These are phyloP conservation scores for Chiridota heheva DNA, from an alignment of 35 echinoderm and acorn worm genomes.

Conservation along the genomic window DNA sequence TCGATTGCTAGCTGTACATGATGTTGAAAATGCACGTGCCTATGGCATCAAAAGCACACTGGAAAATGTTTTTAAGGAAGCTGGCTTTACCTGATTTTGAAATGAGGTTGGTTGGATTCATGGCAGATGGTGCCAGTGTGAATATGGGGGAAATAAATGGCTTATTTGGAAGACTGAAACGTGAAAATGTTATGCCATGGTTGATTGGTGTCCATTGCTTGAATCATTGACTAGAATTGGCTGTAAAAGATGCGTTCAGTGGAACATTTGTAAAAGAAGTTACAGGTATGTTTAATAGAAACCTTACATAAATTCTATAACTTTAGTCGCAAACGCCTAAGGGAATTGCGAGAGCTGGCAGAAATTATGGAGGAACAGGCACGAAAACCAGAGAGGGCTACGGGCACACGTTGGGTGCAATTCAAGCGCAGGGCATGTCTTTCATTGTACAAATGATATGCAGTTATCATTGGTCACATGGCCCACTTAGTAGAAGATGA, in stretches of 20 bases:
- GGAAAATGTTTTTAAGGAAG: background rate
- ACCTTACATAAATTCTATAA: background rate
- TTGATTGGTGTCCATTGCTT: conserved; percentile 40
- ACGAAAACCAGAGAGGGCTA: conserved; percentile 29
- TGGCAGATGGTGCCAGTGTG: background rate
- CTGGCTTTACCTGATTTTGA: background rate
- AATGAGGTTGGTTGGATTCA: background rate
- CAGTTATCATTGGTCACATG: background rate
- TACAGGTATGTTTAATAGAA: conserved; percentile 18
- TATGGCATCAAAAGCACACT: background rate
- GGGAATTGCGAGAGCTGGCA: conserved; percentile 28
- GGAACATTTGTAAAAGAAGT: conserved; percentile 1
- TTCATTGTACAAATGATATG: background rate
- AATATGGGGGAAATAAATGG: background rate
- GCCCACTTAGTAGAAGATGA: conserved; percentile 10
- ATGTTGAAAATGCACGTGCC: background rate
- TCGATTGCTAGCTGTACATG: background rate
- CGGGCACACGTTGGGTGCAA: conserved; percentile 55
- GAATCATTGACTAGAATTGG: conserved; percentile 41
- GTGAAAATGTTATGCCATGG: conserved; percentile 15
- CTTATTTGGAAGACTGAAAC: background rate
- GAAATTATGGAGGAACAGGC: conserved; percentile 34
- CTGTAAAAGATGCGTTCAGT: conserved; percentile 50
- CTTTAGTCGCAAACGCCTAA: conserved; percentile 5
- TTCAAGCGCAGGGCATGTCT: conserved; percentile 8